Conservation (phyloP, 1,140 invertebrate species). For the Drosophila arawakana region DNA sequence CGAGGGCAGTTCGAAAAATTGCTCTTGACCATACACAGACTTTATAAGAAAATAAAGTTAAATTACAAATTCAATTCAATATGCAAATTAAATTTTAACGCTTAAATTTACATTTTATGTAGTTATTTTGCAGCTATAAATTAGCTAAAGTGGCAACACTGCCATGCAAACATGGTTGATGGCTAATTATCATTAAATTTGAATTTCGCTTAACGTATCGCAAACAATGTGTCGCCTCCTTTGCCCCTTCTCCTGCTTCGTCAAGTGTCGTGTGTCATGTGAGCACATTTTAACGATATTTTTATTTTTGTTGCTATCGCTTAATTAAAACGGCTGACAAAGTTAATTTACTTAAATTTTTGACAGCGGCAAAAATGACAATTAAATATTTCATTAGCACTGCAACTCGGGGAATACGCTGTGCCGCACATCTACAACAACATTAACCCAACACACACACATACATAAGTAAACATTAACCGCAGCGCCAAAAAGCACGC, state of each 20-base stretch:
- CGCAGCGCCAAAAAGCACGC: constrained; percentile 30
- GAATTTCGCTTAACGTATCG: constrained; percentile 15
- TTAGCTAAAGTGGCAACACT: too few species aligned
- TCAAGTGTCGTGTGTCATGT: constrained; percentile 10
- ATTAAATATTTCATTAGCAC: constrained; percentile 75
- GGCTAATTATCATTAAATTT: constrained; percentile 29
- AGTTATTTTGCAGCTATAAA: too few species aligned
- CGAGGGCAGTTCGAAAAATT: constrained; percentile 7
- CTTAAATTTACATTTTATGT: too few species aligned
- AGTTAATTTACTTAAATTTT: constrained; percentile 74
- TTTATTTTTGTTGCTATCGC: constrained; percentile 27
- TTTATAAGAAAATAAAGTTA: too few species aligned
- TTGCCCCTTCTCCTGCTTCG: not conserved
- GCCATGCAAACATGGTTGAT: constrained; percentile 1
- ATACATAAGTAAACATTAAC: constrained; percentile 5
- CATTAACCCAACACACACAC: constrained; percentile 16
- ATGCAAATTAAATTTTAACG: too few species aligned
- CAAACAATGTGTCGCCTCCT: constrained; percentile 9
- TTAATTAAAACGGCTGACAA: constrained; percentile 68
- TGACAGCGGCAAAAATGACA: constrained; percentile 68
- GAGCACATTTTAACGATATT: constrained; percentile 11
- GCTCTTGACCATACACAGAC: too few species aligned
- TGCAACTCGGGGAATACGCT: constrained; percentile 40
- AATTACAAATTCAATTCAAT: too few species aligned
- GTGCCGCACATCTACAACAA: constrained; percentile 17